phyloP scores from a whole-genome alignment of 2,113 vertebrate species.

The Pteronura brasiliensis region DNA sequence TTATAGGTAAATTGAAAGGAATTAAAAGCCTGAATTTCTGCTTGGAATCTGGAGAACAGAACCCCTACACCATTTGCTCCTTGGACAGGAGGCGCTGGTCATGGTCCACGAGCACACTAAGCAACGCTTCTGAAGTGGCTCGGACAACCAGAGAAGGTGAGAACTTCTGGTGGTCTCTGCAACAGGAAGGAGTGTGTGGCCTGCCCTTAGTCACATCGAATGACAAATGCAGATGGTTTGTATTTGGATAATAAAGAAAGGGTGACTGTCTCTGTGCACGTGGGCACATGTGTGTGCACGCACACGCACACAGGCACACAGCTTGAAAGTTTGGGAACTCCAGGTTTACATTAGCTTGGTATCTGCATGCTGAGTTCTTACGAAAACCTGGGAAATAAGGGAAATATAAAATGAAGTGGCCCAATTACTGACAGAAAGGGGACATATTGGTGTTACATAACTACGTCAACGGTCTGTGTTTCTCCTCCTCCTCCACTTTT shows the following conservation, averaged over 20 bases:
- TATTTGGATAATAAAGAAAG: background rate
- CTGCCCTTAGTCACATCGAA: background rate
- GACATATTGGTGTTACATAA: background rate
- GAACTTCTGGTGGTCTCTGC: background rate
- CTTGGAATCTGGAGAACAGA: background rate
- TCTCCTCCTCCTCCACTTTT: background rate
- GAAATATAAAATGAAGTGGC: background rate
- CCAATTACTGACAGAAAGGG: background rate
- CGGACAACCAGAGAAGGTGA: background rate
- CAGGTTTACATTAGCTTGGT: background rate
- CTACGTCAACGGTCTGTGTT: background rate
- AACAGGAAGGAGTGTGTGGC: background rate
- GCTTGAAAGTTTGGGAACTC: background rate
- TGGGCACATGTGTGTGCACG: background rate
- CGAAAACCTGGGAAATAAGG: background rate
- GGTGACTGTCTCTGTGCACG: background rate
- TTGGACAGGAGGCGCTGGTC: background rate
- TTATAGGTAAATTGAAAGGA: background rate
- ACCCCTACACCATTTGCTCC: background rate
- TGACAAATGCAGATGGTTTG: background rate
- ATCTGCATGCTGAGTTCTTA: background rate
- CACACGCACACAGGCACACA: background rate
- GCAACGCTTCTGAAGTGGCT: background rate
- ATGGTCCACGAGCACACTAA: rapidly evolving
- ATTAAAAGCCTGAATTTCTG: background rate